A percentile compares a stretch with the other conserved stretches of the same genome.
These are phyloP conservation scores for Odontomachus brunneus DNA, from an alignment of 1,140 invertebrate species.

Conservation along the genomic window DNA sequence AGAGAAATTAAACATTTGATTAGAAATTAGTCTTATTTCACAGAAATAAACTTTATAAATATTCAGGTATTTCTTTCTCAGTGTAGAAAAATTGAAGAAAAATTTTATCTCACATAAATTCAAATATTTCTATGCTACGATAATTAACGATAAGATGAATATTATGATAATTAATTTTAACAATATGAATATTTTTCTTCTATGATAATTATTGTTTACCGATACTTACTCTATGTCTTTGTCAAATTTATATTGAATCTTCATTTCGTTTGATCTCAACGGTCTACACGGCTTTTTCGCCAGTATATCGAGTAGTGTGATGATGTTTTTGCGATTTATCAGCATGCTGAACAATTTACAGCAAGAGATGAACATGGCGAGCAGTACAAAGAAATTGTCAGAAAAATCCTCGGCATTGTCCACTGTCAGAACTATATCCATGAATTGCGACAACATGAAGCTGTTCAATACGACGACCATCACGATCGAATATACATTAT, in stretches of 20 bases:
- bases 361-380: slow-evolving; percentile 17
- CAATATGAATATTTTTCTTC: too few species aligned
- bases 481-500: slow-evolving; percentile 12
- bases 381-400: slow-evolving; percentile 51
- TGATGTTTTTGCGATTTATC: slow-evolving; percentile 29
- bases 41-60: too few species aligned
- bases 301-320: slow-evolving; percentile 15
- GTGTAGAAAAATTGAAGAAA: too few species aligned
- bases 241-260: slow-evolving; percentile 56
- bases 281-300: slow-evolving; percentile 46
- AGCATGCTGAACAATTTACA: slow-evolving; percentile 53
- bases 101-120: too few species aligned
- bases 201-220: neutral
- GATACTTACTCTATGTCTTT: slow-evolving; percentile 56
- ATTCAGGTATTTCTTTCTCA: too few species aligned
- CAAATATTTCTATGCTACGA: too few species aligned
- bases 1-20: too few species aligned
- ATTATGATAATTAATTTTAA: too few species aligned
- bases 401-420: slow-evolving; percentile 44
- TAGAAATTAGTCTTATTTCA: too few species aligned
- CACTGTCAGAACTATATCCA: slow-evolving; percentile 45
- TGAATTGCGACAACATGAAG: slow-evolving; percentile 52
- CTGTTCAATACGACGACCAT: slow-evolving; percentile 29
- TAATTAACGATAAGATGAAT: too few species aligned
- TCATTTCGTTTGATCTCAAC: neutral